Evolutionary conservation across 2,113 vertebrate species (phyloP), one percentile per base, ranked within the genome.

Genomic region (Parus major): DNA sequence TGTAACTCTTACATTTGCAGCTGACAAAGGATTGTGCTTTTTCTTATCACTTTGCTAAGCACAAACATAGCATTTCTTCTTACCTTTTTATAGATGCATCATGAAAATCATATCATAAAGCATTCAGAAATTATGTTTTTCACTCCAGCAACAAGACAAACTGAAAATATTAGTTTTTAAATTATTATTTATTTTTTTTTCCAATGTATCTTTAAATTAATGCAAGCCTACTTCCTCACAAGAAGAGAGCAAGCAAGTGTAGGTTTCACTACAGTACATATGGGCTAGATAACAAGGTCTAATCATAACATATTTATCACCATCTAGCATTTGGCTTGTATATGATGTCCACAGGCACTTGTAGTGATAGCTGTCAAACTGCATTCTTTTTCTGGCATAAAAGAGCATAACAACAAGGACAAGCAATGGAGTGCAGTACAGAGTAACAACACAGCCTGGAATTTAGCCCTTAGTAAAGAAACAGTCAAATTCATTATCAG

Each of bases 301-400:
- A 96, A 88, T 96, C 96, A 97, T 11, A 97, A 95, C 68, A 14
- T 55, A 96, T 97, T 95, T 91, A 83, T 93, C 96, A 93, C 65
- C 23, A 83, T 83, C 71, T 46, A 96, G 79, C 85, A 96, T 96
- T 93, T 96, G 93, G 94, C 93, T 95, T 78, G 60, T 75, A 75
- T 63, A 90, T 96, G 95, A 96, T 97, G 96, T 95, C 96, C 95
- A 96, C 94, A 94, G 95, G 96, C 95, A 96, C 92, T 95, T 93
- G 82, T 96, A 97, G 92, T 95, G 94, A 97, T 96, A 96, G 93
- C 92, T 97, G 95, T 96, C 96, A 95, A 77, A 81, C 31, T 49
- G 71, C 88, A 96, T 96, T 88, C 79, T 66, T 36, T 82, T 94
- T 86, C 92, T 96, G 90, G 93, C 94, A 95, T 63, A 94, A 91